Conservation (phyloP, 1,140 invertebrate genomes). For the Drosophila neocordata region DNA sequence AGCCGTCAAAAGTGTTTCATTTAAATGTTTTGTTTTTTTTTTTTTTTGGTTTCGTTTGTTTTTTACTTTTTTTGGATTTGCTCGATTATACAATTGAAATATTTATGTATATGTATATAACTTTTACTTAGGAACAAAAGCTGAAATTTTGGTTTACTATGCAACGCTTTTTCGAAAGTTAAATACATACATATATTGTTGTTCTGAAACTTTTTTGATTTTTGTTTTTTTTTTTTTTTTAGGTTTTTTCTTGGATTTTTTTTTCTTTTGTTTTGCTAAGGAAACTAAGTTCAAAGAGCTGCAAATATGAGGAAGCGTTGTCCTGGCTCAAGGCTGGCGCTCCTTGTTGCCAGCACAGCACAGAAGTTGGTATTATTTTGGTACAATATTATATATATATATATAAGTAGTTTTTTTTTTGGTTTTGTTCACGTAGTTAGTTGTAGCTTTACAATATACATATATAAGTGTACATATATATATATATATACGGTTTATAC, state of each 20-base stretch:
- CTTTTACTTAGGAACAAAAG: slow-evolving; percentile 73
- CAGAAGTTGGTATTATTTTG: slow-evolving; percentile 35
- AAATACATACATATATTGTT: slow-evolving; percentile 12
- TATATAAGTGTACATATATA: slow-evolving; percentile 47
- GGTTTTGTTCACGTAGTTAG: slow-evolving; percentile 40
- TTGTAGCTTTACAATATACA: slow-evolving; percentile 49
- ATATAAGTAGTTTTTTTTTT: slow-evolving; percentile 38
- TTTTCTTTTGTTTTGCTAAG: slow-evolving; percentile 48
- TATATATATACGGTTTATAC: slow-evolving; percentile 37
- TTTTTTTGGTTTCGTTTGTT: slow-evolving; percentile 11
- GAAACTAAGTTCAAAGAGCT: slow-evolving; percentile 78
- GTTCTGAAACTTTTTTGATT: neutral
- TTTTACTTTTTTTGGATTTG: slow-evolving; percentile 23
- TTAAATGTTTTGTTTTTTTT: neutral
- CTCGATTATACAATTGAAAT: slow-evolving; percentile 74
- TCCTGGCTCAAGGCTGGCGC: slow-evolving; percentile 51
- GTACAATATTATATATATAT: slow-evolving; percentile 44
- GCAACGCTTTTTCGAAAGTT: slow-evolving; percentile 14
- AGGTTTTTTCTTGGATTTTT: slow-evolving; percentile 25
- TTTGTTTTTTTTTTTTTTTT: slow-evolving; percentile 34
- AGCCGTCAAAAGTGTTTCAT: neutral
- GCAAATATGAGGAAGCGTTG: slow-evolving; percentile 66
- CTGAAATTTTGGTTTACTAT: slow-evolving; percentile 47
- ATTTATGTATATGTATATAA: slow-evolving; percentile 53
- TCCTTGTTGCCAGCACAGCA: slow-evolving; percentile 68